These are phyloP conservation scores for Synanthedon tipuliformis DNA, from an alignment of 2,888 invertebrate genomes.

Conservation along the genomic window DNA sequence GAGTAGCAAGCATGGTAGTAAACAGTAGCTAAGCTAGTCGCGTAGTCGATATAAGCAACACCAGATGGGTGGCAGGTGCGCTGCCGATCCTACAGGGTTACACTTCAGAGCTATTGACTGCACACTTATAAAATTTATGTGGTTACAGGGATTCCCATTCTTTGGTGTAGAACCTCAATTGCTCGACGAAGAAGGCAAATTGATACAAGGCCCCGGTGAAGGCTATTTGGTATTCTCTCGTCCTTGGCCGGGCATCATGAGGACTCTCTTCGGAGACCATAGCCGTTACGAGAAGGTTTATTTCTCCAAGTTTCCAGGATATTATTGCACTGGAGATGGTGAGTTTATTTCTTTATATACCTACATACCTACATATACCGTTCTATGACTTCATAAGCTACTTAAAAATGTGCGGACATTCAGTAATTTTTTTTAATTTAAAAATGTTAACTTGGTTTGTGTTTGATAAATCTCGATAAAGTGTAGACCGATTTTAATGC, in stretches of 20 bases:
- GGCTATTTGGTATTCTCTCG: slow-evolving; percentile 94
- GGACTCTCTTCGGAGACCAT: slow-evolving; percentile 92
- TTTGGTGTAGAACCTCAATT: slow-evolving; percentile 94
- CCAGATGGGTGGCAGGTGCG: too few relatives aligned
- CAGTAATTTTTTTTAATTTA: not conserved
- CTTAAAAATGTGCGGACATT: not conserved
- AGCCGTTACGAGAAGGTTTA: slow-evolving; percentile 91
- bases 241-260: slow-evolving; percentile 99
- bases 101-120: too few relatives aligned
- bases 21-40: too few relatives aligned
- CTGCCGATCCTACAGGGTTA: too few relatives aligned
- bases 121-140: not conserved
- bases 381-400: slow-evolving; percentile 1
- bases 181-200: slow-evolving; percentile 87
- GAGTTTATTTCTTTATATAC: slow-evolving; percentile 12
- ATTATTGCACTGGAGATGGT: slow-evolving; percentile 99
- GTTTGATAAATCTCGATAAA: too few relatives aligned
- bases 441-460: too few relatives aligned
- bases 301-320: slow-evolving; percentile 96
- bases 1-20: too few relatives aligned
- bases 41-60: too few relatives aligned
- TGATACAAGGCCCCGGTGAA: slow-evolving; percentile 89
- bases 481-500: too few relatives aligned
- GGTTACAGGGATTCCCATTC: slow-evolving; percentile 88
- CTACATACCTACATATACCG: not conserved